phyloP scores from a whole-genome alignment of 2,888 invertebrate genomes.

The Meteorus colon region DNA sequence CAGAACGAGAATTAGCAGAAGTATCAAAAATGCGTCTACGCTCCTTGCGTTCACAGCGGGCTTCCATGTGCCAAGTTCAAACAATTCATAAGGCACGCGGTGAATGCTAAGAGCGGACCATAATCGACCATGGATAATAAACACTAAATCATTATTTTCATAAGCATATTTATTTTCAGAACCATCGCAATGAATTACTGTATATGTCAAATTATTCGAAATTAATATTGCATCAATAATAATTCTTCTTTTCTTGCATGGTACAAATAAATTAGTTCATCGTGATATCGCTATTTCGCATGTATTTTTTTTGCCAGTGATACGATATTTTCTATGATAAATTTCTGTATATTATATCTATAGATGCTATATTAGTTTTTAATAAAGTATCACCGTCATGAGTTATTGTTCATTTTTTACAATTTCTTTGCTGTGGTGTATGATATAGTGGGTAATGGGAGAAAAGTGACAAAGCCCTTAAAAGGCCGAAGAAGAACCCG shows the following conservation, averaged over 20 bases:
- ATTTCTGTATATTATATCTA: not conserved
- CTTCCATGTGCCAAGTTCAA: constrained; percentile 87
- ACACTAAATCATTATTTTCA: not conserved
- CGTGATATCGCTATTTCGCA: not conserved
- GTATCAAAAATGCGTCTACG: constrained; percentile 66
- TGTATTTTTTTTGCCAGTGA: not conserved
- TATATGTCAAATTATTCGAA: not conserved
- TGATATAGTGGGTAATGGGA: not conserved
- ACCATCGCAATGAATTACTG: not conserved
- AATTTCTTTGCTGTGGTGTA: not conserved
- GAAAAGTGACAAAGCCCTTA: not conserved
- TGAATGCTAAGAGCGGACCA: constrained; percentile 99
- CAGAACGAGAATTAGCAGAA: constrained; percentile 29
- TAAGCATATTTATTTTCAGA: not conserved
- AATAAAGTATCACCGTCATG: constrained; percentile 1
- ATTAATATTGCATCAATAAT: not conserved
- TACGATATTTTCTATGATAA: not conserved
- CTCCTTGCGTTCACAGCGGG: constrained; percentile 97
- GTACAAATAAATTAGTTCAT: not conserved
- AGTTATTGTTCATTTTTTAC: not conserved
- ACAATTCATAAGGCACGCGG: constrained; percentile 98
- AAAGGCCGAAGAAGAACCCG: not conserved
- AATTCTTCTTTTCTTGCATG: not conserved
- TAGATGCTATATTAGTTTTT: not conserved
- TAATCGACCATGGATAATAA: constrained; percentile 68